Evolutionary conservation across 1,140 invertebrate genomes (phyloP).

Genomic region (Anoplophora glabripennis): DNA sequence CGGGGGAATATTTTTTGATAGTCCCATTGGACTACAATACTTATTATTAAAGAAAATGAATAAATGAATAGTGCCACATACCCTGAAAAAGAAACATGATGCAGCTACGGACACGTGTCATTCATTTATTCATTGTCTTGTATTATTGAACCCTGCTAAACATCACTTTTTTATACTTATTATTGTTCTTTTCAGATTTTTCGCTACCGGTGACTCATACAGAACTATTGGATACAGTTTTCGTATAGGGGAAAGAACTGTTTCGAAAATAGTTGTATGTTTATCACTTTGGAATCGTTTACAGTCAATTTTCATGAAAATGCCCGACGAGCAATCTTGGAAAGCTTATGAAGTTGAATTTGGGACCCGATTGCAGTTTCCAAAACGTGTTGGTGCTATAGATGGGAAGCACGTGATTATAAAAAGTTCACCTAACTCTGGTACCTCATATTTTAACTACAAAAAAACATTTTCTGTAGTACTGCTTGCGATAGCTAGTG

Average conservation of each 20-base stretch:
- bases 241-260: conserved; percentile 4
- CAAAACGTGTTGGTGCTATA: conserved; percentile 32
- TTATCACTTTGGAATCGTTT: neutral
- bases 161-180: too few relatives aligned
- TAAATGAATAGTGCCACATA: too few relatives aligned
- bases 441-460: conserved; percentile 51
- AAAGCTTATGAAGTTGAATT: conserved; percentile 1
- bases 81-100: too few relatives aligned
- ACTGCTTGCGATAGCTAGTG: conserved; percentile 46
- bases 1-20: conserved; percentile 33
- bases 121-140: too few relatives aligned
- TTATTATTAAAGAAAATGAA: too few relatives aligned
- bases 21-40: conserved; percentile 7
- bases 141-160: too few relatives aligned
- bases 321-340: conserved; percentile 1
- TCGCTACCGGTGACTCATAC: neutral
- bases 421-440: conserved; percentile 37
- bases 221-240: conserved; percentile 5
- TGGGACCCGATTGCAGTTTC: conserved; percentile 8
- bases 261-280: conserved; percentile 2
- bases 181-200: neutral
- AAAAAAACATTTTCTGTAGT: conserved; percentile 50
- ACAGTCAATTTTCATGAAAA: neutral
- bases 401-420: conserved; percentile 10
- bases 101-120: too few relatives aligned